phyloP scores from a whole-genome alignment of 2,113 vertebrate species.

The Strix aluco region DNA sequence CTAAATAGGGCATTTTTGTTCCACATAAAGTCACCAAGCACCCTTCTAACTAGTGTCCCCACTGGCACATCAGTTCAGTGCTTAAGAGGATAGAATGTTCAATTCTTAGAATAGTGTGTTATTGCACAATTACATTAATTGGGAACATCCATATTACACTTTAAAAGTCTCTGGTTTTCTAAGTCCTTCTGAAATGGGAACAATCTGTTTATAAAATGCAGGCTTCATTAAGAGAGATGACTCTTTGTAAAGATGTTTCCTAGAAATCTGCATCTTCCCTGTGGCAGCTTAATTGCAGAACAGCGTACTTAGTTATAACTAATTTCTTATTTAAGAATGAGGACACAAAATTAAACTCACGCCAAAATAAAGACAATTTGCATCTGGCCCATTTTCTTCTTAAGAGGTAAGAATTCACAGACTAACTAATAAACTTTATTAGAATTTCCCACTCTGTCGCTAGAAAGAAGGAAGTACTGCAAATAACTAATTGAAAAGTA shows the following conservation, averaged over 20 bases:
- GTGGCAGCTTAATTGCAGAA: not conserved
- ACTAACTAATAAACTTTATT: not conserved
- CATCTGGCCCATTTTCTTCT: not conserved
- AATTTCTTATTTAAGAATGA: constrained; percentile 7
- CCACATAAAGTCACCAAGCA: constrained; percentile 14
- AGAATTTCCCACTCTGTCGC: not conserved
- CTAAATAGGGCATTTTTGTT: constrained; percentile 2
- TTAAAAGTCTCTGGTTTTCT: not conserved
- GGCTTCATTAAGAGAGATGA: not conserved
- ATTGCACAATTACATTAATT: not conserved
- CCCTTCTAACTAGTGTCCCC: not conserved
- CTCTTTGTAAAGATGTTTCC: not conserved
- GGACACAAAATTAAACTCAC: not conserved
- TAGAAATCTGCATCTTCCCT: not conserved
- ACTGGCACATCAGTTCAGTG: not conserved
- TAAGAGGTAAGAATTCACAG: not conserved
- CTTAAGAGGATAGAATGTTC: not conserved
- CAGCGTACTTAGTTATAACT: not conserved
- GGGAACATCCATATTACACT: not conserved
- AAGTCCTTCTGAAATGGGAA: not conserved
- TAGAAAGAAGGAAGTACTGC: not conserved
- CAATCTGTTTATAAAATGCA: not conserved
- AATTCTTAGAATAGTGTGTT: not conserved
- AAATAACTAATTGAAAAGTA: not conserved
- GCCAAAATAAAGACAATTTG: not conserved